Evolutionary conservation across 2,888 invertebrate species (phyloP).

Genomic region (Drosophila merina): DNA sequence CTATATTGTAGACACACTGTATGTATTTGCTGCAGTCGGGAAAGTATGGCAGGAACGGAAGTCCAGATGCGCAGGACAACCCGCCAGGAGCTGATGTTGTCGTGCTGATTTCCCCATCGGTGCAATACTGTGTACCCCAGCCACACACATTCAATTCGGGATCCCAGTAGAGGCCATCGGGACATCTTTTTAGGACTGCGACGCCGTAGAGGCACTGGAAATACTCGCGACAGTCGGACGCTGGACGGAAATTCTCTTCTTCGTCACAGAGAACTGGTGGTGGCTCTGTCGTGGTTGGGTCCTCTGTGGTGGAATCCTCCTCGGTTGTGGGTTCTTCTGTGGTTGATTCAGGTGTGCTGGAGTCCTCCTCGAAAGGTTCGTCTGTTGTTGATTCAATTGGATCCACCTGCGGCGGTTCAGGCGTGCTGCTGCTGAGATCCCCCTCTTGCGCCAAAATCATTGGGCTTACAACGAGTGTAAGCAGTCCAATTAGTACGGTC

Average conservation of each 20-base stretch:
- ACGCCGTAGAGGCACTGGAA: slow-evolving; percentile 56
- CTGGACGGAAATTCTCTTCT: slow-evolving; percentile 25
- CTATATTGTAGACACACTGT: slow-evolving; percentile 31
- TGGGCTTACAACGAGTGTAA: background rate
- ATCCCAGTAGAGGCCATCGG: slow-evolving; percentile 36
- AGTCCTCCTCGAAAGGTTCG: slow-evolving; percentile 13
- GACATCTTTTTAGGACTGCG: slow-evolving; percentile 25
- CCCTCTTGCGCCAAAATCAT: background rate
- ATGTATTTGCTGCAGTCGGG: slow-evolving; percentile 37
- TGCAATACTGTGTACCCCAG: slow-evolving; percentile 27
- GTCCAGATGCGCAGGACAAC: slow-evolving; percentile 10
- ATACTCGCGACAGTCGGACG: slow-evolving; percentile 47
- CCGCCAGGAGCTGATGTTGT: slow-evolving; percentile 10
- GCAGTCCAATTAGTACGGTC: background rate
- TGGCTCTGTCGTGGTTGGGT: slow-evolving; percentile 24
- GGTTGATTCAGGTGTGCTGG: slow-evolving; percentile 1
- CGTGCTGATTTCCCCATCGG: background rate
- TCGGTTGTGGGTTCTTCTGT: slow-evolving; percentile 9
- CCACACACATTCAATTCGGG: slow-evolving; percentile 28
- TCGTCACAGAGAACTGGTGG: slow-evolving; percentile 20
- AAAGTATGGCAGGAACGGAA: slow-evolving; percentile 21
- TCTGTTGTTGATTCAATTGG: slow-evolving; percentile 1
- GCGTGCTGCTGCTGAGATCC: background rate
- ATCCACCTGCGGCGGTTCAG: background rate
- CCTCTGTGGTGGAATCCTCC: slow-evolving; percentile 8